Base-by-base conservation (phyloP, 2,113 vertebrate genomes). In the Pitta sordida region DNA sequence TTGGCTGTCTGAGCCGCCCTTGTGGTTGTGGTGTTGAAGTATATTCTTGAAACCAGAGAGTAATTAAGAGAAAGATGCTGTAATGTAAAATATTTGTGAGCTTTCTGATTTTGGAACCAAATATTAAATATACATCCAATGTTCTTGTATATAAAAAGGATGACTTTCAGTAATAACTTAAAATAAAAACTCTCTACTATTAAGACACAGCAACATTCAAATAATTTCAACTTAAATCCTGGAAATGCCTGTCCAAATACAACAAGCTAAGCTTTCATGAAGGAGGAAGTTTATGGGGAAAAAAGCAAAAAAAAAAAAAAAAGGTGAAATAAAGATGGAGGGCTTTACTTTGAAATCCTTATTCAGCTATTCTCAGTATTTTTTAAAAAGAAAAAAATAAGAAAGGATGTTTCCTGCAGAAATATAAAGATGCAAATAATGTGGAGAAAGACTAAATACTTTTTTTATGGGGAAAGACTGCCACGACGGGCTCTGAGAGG, bases 401-500 rank as follows among this genome's bases (percentile, higher is more conserved):
- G 41, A 70, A 73, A n/a, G 7, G 3, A 43, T 39, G 8, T 91
- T 83, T 93, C 64, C 64, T 68, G 48, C 20, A 90, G 86, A 93
- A 91, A 79, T 78, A 67, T 80, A 91, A 92, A 92, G 36, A 96
- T 92, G 91, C 60, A 92, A 94, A 93, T 96, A 75, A 67, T 37
- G 18, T 86, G 60, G 53, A 94, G 19, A 65, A 86, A 78, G 84
- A 91, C 90, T 62, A 93, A 94, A 94, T 83, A 41, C 22, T 41
- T 68, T 74, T 49, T 91, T 82, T 53, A 36, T 62, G 60, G 26
- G 27, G 44, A 86, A 94, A 84, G 43, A 30, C 43, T 90, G 36
- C 55, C 55, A 92, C 83, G 87, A 64, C 49, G 43, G 18, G 11
- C 37, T 91, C 49, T 94, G 86, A 92, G 43, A 94, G 89, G 36